Percentiles rank a stretch among this genome's conserved stretches.
Evolutionary conservation across 2,888 invertebrate species (phyloP).

Genomic region (Ametastegia equiseti): DNA sequence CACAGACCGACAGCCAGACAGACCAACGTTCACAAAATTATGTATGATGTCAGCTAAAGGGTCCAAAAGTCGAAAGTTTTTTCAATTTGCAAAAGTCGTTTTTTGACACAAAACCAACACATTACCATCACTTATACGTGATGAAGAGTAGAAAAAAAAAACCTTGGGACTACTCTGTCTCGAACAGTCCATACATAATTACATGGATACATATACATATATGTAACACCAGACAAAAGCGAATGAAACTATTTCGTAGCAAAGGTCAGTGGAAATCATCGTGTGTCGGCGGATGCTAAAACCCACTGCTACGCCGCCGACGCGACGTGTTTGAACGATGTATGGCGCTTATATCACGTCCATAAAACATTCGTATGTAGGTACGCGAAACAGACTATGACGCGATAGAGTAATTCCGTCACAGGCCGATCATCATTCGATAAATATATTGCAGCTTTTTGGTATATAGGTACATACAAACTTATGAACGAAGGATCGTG

Average conservation of each 20-base stretch:
- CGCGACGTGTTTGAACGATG: not conserved
- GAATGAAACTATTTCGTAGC: conserved; percentile 21
- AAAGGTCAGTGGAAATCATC: conserved; percentile 22
- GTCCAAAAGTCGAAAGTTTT: too few species aligned
- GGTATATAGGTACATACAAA: not conserved
- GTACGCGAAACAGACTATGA: not conserved
- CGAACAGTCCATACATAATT: not conserved
- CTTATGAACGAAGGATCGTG: not conserved
- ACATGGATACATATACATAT: not conserved
- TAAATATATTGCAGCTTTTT: not conserved
- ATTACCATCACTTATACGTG: too few species aligned
- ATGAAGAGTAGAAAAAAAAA: too few species aligned
- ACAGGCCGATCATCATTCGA: not conserved
- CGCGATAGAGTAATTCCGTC: not conserved
- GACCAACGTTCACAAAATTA: too few species aligned
- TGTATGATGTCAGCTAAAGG: too few species aligned
- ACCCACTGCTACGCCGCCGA: not conserved
- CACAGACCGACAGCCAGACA: too few species aligned
- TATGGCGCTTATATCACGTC: conserved; percentile 2
- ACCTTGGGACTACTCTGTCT: not conserved
- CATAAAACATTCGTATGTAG: not conserved
- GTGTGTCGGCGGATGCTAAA: conserved; percentile 24
- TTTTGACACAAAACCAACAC: too few species aligned
- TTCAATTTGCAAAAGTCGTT: too few species aligned
- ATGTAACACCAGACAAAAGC: conserved; percentile 1